Evolutionary conservation across 2,113 vertebrate genomes (phyloP).

Genomic region (Sclerurus mexicanus): DNA sequence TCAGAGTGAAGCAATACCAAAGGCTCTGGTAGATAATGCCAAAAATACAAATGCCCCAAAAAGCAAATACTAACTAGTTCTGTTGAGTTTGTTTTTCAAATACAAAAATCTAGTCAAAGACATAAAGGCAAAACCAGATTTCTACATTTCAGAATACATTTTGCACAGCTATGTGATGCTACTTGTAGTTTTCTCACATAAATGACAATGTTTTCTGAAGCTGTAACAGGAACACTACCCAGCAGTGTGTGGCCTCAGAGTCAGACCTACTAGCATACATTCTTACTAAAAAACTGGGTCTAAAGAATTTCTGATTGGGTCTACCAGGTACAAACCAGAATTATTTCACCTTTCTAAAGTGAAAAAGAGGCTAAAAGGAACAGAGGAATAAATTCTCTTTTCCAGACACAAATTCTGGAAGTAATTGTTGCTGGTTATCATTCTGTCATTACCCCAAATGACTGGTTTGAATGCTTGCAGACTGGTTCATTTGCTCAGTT

Average conservation of each 20-base stretch:
- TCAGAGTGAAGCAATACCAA: not conserved
- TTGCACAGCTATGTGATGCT: not conserved
- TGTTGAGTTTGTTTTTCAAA: not conserved
- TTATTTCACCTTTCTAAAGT: not conserved
- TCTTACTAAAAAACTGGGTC: not conserved
- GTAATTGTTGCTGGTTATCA: not conserved
- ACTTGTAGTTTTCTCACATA: not conserved
- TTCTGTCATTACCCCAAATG: not conserved
- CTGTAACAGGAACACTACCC: not conserved
- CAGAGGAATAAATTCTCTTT: not conserved
- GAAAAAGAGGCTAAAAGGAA: not conserved
- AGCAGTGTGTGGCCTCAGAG: not conserved
- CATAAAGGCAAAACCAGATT: not conserved
- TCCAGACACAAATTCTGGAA: not conserved
- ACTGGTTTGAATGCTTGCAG: not conserved
- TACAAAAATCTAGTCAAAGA: not conserved
- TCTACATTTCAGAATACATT: not conserved
- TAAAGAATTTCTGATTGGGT: not conserved
- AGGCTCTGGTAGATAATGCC: not conserved
- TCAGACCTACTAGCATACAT: not conserved
- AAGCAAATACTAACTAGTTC: not conserved
- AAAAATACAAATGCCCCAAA: not conserved
- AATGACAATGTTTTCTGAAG: not conserved
- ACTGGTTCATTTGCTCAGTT: not conserved
- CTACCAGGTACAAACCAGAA: not conserved